Base-by-base conservation (phyloP, 2,113 vertebrate species). In the Ptilonorhynchus violaceus region DNA sequence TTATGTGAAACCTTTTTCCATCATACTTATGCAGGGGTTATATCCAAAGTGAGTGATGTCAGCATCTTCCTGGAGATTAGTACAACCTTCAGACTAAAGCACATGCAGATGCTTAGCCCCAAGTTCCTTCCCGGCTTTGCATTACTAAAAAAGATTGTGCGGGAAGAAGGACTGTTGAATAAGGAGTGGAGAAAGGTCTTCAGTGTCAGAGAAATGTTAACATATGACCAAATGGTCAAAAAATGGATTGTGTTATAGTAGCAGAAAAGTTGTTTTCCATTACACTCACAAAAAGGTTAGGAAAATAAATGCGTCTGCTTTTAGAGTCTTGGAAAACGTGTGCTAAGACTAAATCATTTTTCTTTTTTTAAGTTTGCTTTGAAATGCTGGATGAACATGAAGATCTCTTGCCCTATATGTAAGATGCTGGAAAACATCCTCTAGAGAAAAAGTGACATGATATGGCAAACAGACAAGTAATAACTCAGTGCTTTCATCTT, bases 201-300 rank as follows among this genome's bases (percentile, higher is more conserved):
- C 42, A 42, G n/a, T 94, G 91, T 94, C 89, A 97, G 60, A 88
- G 80, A 94, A 97, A 93, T 92, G 68, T 90, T 97, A 96, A 96
- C 91, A 94, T 78, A 90, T 85, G 86, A 28, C 39, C 76, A 97
- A 97, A 96, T 87, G 76, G 70, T 97, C 73, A 97, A 96, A 95
- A 95, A 93, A 50, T 92, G n/a, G 66, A 85, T 93, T 96, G 50
- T 52, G 95, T 95, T 97, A 94, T 3, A 76, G 53, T 58, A 88
- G 46, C 46, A 92, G 60, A 88, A 92, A 97, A 58, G n/a, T 89
- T 82, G 75, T 55, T 97, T 91, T 88, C 75, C 87, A 59, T 87
- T 83, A 31, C 44, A 88, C 46, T 63, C 30, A 72, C 10, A 50
- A 24, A 88, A 80, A 88, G 10, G 3, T 52, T 69, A 67, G 64